These are phyloP conservation scores for Corvus cornix DNA, from an alignment of 2,113 vertebrate species.

Conservation along the genomic window DNA sequence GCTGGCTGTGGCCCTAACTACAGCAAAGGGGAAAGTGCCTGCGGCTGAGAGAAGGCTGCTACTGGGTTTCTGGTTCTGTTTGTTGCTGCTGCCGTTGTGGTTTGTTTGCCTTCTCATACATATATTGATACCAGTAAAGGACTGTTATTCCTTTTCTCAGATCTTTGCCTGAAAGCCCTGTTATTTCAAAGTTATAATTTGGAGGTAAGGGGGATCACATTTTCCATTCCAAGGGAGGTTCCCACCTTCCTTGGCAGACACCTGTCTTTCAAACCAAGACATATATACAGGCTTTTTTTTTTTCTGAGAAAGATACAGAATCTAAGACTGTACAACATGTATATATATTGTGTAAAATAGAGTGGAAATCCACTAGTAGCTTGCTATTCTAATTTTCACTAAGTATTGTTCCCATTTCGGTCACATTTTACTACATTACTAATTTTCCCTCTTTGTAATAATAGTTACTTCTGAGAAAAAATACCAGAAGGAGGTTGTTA, in stretches of 20 bases:
- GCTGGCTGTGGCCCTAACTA: accelerated
- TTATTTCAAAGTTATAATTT: not conserved
- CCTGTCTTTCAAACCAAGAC: not conserved
- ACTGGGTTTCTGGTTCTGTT: too few relatives aligned
- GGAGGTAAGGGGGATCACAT: not conserved
- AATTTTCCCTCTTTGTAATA: not conserved
- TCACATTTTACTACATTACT: not conserved
- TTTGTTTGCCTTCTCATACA: not conserved
- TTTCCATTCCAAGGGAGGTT: not conserved
- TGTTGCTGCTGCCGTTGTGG: accelerated
- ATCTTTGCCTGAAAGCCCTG: not conserved
- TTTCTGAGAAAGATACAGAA: not conserved
- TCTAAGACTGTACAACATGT: not conserved
- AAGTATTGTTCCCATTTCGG: not conserved
- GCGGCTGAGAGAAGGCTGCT: accelerated
- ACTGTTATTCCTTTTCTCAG: not conserved
- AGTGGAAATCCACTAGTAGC: not conserved
- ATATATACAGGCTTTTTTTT: not conserved
- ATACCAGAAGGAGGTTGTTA: not conserved
- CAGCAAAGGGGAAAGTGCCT: accelerated
- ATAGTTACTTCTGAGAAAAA: not conserved
- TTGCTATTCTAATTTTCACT: not conserved
- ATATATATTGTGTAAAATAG: not conserved
- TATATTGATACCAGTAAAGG: not conserved
- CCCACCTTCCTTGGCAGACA: accelerated